Percentiles rank a stretch among this genome's conserved stretches.
Conservation (phyloP, 2,888 invertebrate genomes). For the Orthonychiurus folsomi region DNA sequence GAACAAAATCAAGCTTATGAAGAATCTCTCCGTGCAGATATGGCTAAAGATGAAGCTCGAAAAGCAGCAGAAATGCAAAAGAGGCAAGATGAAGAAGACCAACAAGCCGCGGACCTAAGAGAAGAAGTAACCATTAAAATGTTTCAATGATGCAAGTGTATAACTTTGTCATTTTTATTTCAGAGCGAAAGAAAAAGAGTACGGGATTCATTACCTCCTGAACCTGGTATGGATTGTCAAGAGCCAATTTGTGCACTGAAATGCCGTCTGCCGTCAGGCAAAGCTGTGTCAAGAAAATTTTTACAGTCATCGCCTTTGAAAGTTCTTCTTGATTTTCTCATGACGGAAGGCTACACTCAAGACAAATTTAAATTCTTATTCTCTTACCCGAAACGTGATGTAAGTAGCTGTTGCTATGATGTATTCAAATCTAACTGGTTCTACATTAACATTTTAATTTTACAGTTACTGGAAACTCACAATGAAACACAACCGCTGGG, state of each 20-base stretch:
- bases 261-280: slow-evolving; percentile 38
- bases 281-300: slow-evolving; percentile 36
- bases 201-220: slow-evolving; percentile 31
- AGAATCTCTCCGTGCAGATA: slow-evolving; percentile 74
- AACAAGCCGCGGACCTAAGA: slow-evolving; percentile 60
- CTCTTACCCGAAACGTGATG: slow-evolving; percentile 40
- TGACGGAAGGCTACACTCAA: slow-evolving; percentile 36
- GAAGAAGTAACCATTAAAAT: slow-evolving; percentile 48
- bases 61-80: slow-evolving; percentile 62
- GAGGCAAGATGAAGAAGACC: slow-evolving; percentile 42
- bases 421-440: neutral
- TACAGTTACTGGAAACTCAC: slow-evolving; percentile 18
- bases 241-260: slow-evolving; percentile 36
- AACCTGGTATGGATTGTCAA: slow-evolving; percentile 30
- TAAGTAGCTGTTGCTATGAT: slow-evolving; percentile 31
- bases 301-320: slow-evolving; percentile 30
- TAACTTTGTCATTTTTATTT: slow-evolving; percentile 5
- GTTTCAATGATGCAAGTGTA: neutral
- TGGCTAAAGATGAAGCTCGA: slow-evolving; percentile 79
- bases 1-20: slow-evolving; percentile 93
- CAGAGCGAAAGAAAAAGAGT: slow-evolving; percentile 30
- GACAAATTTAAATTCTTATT: slow-evolving; percentile 37
- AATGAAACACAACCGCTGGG: slow-evolving; percentile 29
- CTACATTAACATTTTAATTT: slow-evolving; percentile 4
- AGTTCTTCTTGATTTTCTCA: slow-evolving; percentile 38